Base-by-base conservation (phyloP, 2,888 invertebrate genomes). In the Teleogryllus oceanicus region DNA sequence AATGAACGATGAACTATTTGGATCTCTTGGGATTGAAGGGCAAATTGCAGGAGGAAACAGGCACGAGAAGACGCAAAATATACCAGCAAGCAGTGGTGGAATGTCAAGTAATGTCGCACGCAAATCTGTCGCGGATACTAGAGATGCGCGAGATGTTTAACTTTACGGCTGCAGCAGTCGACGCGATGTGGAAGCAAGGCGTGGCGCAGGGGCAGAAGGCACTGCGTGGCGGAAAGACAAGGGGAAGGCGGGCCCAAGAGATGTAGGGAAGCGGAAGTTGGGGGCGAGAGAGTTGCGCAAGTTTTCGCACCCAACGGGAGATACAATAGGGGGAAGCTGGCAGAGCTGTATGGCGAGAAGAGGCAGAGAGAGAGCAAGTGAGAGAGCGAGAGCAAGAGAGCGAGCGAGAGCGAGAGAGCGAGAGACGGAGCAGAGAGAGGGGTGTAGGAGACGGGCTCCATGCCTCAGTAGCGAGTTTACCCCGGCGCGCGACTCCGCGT, bases 241-340 rank as follows among this genome's bases (percentile, higher is more conserved):
- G 49, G 37, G 80, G 20, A 49, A 16, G 37, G 79, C 49, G 24
- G 21, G 77, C 24, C 76, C 75, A 77, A 49, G 76, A 74, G 51
- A 77, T 77, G 62, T 0, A 62, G 12, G 62, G 74, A 74, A 77
- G 80, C 74, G 77, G 78, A 78, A 77, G 77, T 78, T 80, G 80
- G 77, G 24, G 21, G 76, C 16, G 21, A 20, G 16, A 21, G 49
- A 76, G 76, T 76, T 76, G 49, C 76, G 24, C 24, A 37, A 76
- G n/a, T 37, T 18, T 37, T 76, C 62, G 13, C 62, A 62, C 62
- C 62, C 62, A 11, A 13, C n/a, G 62, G 5, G 62, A 62, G 62
- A 62, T 62, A 62, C 62, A 62, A 62, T 5, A 51, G 16, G 62
- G 16, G 16, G 62, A 13, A 16, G n/a, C 62, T 62, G 13, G 62